A percentile compares a stretch with the other conserved stretches of the same genome.
Conservation (phyloP, 1,140 invertebrate species). For the Hormaphis cornu region DNA sequence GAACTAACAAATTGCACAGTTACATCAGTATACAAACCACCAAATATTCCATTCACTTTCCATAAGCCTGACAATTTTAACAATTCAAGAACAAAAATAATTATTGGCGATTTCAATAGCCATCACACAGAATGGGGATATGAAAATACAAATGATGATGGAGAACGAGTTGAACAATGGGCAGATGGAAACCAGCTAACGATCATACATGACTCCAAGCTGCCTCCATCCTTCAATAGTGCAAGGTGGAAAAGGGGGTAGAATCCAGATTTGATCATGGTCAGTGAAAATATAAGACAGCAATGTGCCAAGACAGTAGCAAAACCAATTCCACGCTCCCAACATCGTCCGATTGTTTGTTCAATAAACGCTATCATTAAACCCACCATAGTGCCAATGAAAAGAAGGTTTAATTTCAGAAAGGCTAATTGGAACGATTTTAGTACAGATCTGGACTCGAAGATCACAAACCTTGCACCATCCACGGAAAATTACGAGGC, state of each 20-base stretch:
- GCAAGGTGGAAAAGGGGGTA: not conserved
- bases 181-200: too few species aligned
- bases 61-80: too few species aligned
- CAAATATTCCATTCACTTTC: too few species aligned
- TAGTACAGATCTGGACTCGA: not conserved
- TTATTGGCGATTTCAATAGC: conserved; percentile 5
- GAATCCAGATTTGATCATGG: not conserved
- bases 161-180: not conserved
- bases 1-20: not conserved
- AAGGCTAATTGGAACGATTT: not conserved
- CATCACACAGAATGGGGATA: not conserved
- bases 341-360: not conserved
- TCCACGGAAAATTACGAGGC: not conserved
- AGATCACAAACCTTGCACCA: not conserved
- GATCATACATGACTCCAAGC: not conserved
- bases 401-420: not conserved
- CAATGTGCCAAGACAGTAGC: not conserved
- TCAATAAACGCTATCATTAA: not conserved
- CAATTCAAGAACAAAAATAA: not conserved
- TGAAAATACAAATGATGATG: not conserved
- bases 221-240: not conserved
- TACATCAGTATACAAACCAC: not conserved
- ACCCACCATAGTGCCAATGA: not conserved
- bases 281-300: not conserved
- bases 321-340: not conserved